Evolutionary conservation across 2,113 vertebrate genomes (phyloP).

Genomic region (Melanotaenia duboulayi): DNA sequence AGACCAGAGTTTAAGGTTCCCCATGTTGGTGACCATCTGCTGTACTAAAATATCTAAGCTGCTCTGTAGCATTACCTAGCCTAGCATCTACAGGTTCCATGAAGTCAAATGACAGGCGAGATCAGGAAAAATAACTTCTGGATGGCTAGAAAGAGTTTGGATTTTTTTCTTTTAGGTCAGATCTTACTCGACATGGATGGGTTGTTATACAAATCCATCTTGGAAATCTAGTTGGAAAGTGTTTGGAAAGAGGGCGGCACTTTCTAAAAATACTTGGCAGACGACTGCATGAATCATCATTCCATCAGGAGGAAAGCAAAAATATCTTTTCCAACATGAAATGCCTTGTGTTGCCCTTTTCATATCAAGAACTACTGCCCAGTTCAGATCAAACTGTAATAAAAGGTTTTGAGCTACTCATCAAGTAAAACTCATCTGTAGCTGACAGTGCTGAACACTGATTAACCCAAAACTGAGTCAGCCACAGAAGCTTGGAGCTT

Average conservation of each 20-base stretch:
- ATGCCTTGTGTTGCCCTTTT: no score
- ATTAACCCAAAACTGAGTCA: neutral
- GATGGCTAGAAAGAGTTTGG: no score
- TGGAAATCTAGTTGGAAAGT: neutral
- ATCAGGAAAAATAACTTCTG: neutral
- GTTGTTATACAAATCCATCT: neutral
- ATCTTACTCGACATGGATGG: neutral
- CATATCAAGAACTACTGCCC: no score
- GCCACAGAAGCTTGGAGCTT: neutral
- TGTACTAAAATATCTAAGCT: constrained; percentile 1
- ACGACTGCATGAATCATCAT: neutral
- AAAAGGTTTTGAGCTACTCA: no score
- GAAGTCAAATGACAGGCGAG: neutral
- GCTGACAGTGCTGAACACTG: neutral
- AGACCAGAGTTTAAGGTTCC: constrained; percentile 34
- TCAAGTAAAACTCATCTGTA: no score
- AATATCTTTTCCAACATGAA: neutral
- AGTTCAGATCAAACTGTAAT: no score
- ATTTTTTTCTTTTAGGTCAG: neutral
- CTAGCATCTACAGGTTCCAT: neutral
- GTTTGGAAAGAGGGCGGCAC: neutral
- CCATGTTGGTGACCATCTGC: constrained; percentile 37
- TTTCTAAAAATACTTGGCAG: neutral
- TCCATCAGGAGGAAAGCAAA: neutral
- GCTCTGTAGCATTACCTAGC: neutral